Conservation (phyloP, 2,888 invertebrate species). For the Caenorhabditis imperialis region DNA sequence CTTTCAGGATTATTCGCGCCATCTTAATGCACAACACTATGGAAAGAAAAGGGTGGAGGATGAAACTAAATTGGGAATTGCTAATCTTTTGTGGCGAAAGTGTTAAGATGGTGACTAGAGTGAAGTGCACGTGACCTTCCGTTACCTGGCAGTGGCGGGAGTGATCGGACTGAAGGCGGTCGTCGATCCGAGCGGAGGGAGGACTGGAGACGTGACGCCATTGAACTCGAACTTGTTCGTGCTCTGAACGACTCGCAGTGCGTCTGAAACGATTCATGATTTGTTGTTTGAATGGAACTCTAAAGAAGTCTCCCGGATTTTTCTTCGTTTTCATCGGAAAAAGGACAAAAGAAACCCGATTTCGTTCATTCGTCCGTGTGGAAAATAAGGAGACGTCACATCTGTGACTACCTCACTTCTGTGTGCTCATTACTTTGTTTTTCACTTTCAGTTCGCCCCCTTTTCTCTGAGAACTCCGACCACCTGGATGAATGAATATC, state of each 20-base stretch:
- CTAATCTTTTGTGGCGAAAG: slow-evolving; percentile 28
- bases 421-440: no score
- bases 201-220: slow-evolving; percentile 30
- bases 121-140: slow-evolving; percentile 18
- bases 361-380: slow-evolving; percentile 8
- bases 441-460: no score
- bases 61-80: slow-evolving; percentile 27
- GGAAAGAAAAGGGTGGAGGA: slow-evolving; percentile 8
- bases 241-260: slow-evolving; percentile 49
- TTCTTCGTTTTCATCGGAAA: slow-evolving; percentile 1
- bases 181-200: slow-evolving; percentile 10
- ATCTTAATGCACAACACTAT: slow-evolving; percentile 27
- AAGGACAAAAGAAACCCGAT: slow-evolving; percentile 31
- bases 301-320: no score
- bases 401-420: no score
- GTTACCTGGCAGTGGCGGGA: slow-evolving; percentile 41
- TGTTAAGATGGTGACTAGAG: slow-evolving; percentile 4
- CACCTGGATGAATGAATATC: no score
- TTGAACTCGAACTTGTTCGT: slow-evolving; percentile 53
- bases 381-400: no score
- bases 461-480: no score
- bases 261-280: slow-evolving; percentile 59
- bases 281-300: no score
- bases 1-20: slow-evolving; percentile 27
- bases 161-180: slow-evolving; percentile 36